These are phyloP conservation scores for Erynnis tages DNA, from an alignment of 2,888 invertebrate species.

Conservation along the genomic window DNA sequence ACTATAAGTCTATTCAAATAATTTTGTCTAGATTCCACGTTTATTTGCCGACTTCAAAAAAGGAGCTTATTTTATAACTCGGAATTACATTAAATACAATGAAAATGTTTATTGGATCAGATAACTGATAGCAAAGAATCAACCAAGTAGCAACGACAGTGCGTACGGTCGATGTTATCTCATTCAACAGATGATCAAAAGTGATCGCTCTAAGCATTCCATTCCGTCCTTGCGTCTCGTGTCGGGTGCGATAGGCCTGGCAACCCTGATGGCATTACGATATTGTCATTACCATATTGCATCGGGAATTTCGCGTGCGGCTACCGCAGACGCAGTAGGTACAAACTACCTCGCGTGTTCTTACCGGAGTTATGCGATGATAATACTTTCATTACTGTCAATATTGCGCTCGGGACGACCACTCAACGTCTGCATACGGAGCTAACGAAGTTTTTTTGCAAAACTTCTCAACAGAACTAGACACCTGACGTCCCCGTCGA, in stretches of 20 bases:
- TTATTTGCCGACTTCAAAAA: too few relatives aligned
- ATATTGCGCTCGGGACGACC: conserved; percentile 21
- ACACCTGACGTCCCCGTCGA: conserved; percentile 17
- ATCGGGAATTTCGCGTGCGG: conserved; percentile 23
- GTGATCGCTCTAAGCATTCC: conserved; percentile 7
- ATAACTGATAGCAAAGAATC: too few relatives aligned
- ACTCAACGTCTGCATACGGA: conserved; percentile 21
- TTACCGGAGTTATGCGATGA: conserved; percentile 22
- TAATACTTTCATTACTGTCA: conserved; percentile 28
- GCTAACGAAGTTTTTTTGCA: conserved; percentile 12
- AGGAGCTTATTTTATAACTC: too few relatives aligned
- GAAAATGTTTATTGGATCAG: too few relatives aligned
- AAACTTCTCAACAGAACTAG: conserved; percentile 10
- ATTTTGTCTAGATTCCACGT: too few relatives aligned
- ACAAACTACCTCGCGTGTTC: conserved; percentile 22
- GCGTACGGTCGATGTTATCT: not conserved
- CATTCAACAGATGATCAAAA: conserved; percentile 10
- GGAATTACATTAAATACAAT: too few relatives aligned
- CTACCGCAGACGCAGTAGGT: conserved; percentile 13
- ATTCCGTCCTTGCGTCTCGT: conserved; percentile 1
- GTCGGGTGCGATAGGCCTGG: conserved; percentile 16
- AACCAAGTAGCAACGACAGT: too few relatives aligned
- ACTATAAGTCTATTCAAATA: too few relatives aligned
- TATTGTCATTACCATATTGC: conserved; percentile 28
- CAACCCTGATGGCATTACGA: conserved; percentile 23